Conservation (phyloP, 2,113 vertebrate species). For the Geococcyx californianus region DNA sequence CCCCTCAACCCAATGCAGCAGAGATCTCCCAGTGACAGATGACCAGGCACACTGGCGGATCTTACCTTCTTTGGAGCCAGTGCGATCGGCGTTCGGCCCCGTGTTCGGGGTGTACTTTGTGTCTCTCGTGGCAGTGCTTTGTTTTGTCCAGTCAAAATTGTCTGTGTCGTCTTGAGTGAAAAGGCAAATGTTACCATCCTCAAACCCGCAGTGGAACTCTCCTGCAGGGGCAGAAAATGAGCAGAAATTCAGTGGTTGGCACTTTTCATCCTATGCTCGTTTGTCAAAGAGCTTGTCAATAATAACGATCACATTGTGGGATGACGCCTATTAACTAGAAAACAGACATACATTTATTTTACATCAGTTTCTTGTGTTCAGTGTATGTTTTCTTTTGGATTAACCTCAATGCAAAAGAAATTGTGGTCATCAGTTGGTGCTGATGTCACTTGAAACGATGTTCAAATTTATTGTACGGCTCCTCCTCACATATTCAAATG, state of each 20-base stretch:
- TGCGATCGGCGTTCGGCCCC: slow-evolving; percentile 89
- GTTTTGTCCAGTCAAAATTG: slow-evolving; percentile 97
- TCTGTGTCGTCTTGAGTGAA: slow-evolving; percentile 97
- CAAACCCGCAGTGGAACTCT: slow-evolving; percentile 97
- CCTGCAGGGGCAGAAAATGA: slow-evolving; percentile 72
- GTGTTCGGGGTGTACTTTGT: slow-evolving; percentile 98
- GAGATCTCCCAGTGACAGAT: background rate
- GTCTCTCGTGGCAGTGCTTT: slow-evolving; percentile 94
- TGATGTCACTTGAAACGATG: background rate
- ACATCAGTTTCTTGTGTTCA: background rate
- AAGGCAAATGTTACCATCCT: slow-evolving; percentile 95
- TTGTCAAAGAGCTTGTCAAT: background rate
- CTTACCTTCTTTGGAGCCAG: slow-evolving; percentile 93
- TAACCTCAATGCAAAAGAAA: background rate
- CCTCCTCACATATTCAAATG: background rate
- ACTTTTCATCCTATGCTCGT: too few relatives aligned
- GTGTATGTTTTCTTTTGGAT: background rate
- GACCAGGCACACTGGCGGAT: accelerated
- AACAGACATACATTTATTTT: background rate
- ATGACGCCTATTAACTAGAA: background rate
- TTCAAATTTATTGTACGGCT: background rate
- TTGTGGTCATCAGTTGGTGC: accelerated
- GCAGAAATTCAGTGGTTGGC: background rate
- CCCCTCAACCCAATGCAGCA: background rate
- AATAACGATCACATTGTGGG: background rate